These are phyloP conservation scores for Paramormyrops kingsleyae DNA, from an alignment of 2,113 vertebrate species.

Conservation along the genomic window DNA sequence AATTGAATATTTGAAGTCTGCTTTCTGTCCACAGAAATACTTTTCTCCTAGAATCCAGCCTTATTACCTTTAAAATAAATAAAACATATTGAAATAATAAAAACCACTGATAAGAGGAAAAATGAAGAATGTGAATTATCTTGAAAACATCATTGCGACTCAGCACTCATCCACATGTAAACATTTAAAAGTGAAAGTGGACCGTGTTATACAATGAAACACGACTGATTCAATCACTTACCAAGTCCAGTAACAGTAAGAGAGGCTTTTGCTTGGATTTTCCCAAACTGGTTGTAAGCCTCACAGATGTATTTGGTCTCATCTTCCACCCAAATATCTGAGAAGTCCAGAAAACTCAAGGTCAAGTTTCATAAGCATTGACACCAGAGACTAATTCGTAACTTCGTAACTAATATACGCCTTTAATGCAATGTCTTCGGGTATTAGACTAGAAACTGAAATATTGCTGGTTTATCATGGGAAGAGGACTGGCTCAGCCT, in stretches of 20 bases:
- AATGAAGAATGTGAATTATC: not conserved
- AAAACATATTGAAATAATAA: not conserved
- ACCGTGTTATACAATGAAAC: not conserved
- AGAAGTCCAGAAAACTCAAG: constrained; percentile 22
- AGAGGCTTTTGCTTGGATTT: constrained; percentile 65
- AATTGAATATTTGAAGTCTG: constrained; percentile 1
- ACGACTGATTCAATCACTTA: constrained; percentile 44
- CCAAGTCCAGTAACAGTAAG: constrained; percentile 87
- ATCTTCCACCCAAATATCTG: constrained; percentile 87
- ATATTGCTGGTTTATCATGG: not conserved
- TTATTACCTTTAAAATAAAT: not conserved
- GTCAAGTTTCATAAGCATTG: constrained; percentile 4
- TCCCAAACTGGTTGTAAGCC: constrained; percentile 91
- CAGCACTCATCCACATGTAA: constrained; percentile 7
- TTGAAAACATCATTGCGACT: not conserved
- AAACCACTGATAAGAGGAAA: not conserved
- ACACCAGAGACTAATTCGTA: not conserved
- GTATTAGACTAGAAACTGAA: not conserved
- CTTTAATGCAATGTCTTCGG: not conserved
- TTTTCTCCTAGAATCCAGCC: not conserved
- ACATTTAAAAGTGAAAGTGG: not conserved
- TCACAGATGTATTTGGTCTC: constrained; percentile 82
- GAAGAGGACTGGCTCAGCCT: not conserved
- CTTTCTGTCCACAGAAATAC: not conserved
- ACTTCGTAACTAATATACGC: not conserved